Base-by-base conservation (phyloP, 2,888 invertebrate species). In the Pseudeuparius sepicola region DNA sequence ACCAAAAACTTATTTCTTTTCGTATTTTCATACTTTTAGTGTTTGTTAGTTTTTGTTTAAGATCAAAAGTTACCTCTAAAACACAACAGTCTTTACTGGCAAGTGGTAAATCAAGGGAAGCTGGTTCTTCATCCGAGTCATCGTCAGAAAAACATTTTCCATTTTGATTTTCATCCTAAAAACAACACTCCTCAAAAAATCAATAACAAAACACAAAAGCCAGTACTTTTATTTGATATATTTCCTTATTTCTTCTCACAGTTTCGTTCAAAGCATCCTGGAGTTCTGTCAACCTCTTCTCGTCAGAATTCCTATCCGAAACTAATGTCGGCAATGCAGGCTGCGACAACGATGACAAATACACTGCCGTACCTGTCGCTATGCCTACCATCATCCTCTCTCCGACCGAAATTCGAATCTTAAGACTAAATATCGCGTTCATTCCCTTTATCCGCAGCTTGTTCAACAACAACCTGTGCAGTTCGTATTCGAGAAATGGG, bases 401-500 rank as follows among this genome's bases (percentile, higher is more conserved):
- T 3, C 94, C 93, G 31, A 94, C 74, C 0, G 87, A 65, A 14
- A 69, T 65, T 40, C 67, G 63, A 41, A 75, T 70, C 54, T 78
- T 80, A 4, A 96, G 67, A 0, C 87, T 86, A 64, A 94, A 94
- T 34, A 94, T 67, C 3, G 90, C 85, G 66, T 96, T 97, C 76
- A 94, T 93, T 4, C 92, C 93, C 61, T 88, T 88, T 44, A 93
- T 84, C 61, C 86, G 78, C 2, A 96, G 65, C 57, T 93, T 94
- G 54, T 89, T 90, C 2, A 93, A 71, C 20, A 96, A 65, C 46
- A 93, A 73, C 40, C 88, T 78, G 61, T 97, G 93, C 28, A 97
- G 66, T 59, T 97, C 94, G 59, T 94, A 96, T 60, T 97, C 96
- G 34, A 96, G 63, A 66, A 96, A 96, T 0, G 96, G 96, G 34